Evolutionary conservation across 2,797 vertebrate genomes (phyloP), one percentile per base, ranked within the genome.

Genomic region (Danio kyathit): DNA sequence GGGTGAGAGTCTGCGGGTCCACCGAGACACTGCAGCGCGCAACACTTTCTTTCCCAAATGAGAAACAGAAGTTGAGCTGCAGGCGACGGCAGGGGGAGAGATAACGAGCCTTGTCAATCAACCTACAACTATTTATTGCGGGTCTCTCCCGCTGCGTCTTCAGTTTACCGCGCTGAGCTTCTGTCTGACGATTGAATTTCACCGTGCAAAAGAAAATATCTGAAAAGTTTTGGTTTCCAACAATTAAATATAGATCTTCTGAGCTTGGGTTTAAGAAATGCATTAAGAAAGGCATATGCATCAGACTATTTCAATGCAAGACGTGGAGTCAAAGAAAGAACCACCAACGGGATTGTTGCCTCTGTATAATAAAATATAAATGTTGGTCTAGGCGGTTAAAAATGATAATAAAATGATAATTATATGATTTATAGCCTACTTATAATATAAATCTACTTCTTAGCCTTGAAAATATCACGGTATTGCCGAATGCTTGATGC

Each of bases 71-170:
- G 80, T 17, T 29, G 63, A 65, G 17, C 73, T 57, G 46, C 11
- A 44, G 75, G 70, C 12, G 66, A 46, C 64, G 43, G 54, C 38
- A 41, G 72, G 60, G 63, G 48, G 63, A 59, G 54, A 77, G 54
- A 85, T 73, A 73, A 54, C 48, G 61, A 67, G 60, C 17, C 73
- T 67, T 54, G 83, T 77, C 74, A 66, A 72, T 81, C 79, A 79
- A 51, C 70, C 29, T 8, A 5, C 48, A 72, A 48, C 40, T 51
- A 70, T 75, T 46, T 69, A 82, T 17, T 76, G 17, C 10, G 10
- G 19, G 6, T 44, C 52, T 65, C 43, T 74, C 71, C 61, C n/a
- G 70, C 79, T 51, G 65, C 60, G 71, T 16, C 46, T 49, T 5
- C 40, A 29, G 17, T 17, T 54, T 56, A 46, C 11, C 16, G 40